Evolutionary conservation across 2,888 invertebrate genomes (phyloP).

Genomic region (Dolomedes plantarius): DNA sequence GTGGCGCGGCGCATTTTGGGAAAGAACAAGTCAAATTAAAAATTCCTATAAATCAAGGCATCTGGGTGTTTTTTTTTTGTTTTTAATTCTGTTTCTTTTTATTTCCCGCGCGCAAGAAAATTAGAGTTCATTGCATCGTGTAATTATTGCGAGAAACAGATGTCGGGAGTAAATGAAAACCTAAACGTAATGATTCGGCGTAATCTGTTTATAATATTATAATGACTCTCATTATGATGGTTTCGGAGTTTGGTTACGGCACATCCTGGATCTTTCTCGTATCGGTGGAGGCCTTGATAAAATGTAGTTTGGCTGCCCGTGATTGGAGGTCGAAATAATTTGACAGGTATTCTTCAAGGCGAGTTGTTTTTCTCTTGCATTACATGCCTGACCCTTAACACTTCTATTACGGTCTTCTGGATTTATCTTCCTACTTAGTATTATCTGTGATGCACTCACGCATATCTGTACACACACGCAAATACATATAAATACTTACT

Average conservation of each 20-base stretch:
- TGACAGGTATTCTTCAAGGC: background rate
- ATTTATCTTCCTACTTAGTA: no score
- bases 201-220: slow-evolving; percentile 14
- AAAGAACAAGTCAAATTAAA: slow-evolving; percentile 4
- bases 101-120: no score
- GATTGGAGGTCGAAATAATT: background rate
- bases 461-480: no score
- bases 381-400: no score
- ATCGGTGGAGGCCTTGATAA: no score
- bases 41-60: slow-evolving; percentile 5
- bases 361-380: no score
- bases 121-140: slow-evolving; percentile 3
- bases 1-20: background rate
- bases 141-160: slow-evolving; percentile 11
- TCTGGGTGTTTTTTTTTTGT: background rate
- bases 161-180: background rate
- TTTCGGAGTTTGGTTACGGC: no score
- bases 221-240: background rate
- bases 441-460: no score
- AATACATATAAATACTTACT: no score
- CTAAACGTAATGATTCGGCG: background rate
- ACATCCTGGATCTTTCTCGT: no score
- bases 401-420: no score
- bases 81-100: no score
- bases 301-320: background rate